Base-by-base conservation (phyloP, 2,113 vertebrate genomes). In the Eupsittula cactorum region DNA sequence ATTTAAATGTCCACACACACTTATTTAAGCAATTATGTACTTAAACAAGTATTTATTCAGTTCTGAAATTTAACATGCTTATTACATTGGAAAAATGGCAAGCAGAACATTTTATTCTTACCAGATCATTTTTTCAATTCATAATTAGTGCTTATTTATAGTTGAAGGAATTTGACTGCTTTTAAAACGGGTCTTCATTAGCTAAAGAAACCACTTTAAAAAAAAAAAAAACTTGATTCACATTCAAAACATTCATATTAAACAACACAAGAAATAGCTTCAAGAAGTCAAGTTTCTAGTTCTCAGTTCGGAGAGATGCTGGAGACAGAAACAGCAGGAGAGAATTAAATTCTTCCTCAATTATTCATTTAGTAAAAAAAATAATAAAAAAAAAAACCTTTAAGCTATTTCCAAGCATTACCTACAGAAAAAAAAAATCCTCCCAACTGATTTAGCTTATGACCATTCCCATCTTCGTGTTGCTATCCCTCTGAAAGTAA, bases 21-120 rank as follows among this genome's bases (percentile, higher is more conserved):
- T 95, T 93, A 83, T 65, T 96, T 95, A 95, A 94, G 92, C 65
- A 97, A 97, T 96, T 97, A 95, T 87, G 73, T 70, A 60, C 77
- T 97, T 92, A 91, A 90, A 90, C 67, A 97, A 95, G 93, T 95
- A 96, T 93, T 96, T 95, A 95, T 71, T 89, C 81, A 92, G 83
- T 75, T 76, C 89, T 94, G 84, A 89, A 95, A 63, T 79, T 93
- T 89, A 94, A 90, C 94, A 95, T 64, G 65, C 39, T 92, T 95
- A 91, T 86, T 95, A 91, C 65, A 92, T 95, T 89, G 91, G 62
- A 92, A 91, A 94, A 95, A 78, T 76, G 55, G 86, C 71, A 97
- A 97, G 91, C 86, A 93, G 60, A 93, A 68, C 81, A 78, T 64
- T 91, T 93, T 67, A 79, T 85, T 93, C 80, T 93, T 47, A 81